Percentiles rank a stretch among this genome's conserved stretches.
phyloP scores from a whole-genome alignment of 2,113 vertebrate genomes.

The Cnemophilus loriae region DNA sequence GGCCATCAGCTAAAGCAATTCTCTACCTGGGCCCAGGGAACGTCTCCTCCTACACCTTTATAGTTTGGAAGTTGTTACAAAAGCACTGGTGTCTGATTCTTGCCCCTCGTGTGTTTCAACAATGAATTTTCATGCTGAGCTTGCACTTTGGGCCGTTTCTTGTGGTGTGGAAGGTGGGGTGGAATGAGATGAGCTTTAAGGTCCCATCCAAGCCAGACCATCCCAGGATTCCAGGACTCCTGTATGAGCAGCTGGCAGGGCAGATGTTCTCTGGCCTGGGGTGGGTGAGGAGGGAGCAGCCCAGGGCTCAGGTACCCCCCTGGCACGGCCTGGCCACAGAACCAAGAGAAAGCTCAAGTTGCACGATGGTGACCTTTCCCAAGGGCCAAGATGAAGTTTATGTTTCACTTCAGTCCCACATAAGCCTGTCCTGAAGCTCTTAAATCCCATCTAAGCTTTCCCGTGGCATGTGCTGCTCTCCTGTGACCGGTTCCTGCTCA shows the following conservation, averaged over 20 bases:
- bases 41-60: neutral
- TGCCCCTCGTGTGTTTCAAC: neutral
- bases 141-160: neutral
- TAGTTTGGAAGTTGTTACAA: neutral
- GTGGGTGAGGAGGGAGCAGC: neutral
- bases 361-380: neutral
- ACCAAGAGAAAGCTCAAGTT: neutral
- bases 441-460: neutral
- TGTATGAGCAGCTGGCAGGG: neutral
- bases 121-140: neutral
- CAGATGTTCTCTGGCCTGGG: neutral
- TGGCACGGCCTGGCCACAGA: neutral
- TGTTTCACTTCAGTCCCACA: constrained; percentile 21
- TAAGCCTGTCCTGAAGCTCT: neutral
- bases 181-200: neutral
- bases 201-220: neutral
- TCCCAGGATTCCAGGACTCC: neutral
- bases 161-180: neutral
- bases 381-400: constrained; percentile 20
- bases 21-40: no score
- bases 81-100: neutral
- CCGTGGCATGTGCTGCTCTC: neutral
- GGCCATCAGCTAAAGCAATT: neutral
- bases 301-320: neutral
- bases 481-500: neutral